These are phyloP conservation scores for Coelopa frigida DNA, from an alignment of 1,140 invertebrate genomes.

Conservation along the genomic window DNA sequence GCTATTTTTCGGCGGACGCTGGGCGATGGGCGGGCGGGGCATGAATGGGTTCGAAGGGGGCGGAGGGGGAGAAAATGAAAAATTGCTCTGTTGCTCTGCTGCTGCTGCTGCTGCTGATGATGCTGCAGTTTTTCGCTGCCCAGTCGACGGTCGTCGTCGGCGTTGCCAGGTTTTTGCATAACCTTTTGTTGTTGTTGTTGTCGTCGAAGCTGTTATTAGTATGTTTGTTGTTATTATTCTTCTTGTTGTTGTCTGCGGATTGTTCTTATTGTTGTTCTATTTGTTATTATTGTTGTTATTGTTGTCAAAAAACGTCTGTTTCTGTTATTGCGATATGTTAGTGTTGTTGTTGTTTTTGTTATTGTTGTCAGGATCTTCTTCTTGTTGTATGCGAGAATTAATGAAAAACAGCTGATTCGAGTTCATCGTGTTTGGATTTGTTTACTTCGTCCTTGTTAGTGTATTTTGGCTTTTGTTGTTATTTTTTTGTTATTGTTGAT, in stretches of 20 bases:
- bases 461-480: neutral
- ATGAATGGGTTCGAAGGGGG: no score
- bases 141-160: no score
- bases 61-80: slow-evolving; percentile 43
- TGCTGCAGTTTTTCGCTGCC: slow-evolving; percentile 22
- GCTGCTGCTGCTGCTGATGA: slow-evolving; percentile 25
- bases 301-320: neutral
- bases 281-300: slow-evolving; percentile 1
- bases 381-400: slow-evolving; percentile 5
- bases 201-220: slow-evolving; percentile 31
- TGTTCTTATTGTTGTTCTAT: neutral
- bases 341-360: neutral
- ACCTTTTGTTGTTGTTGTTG: no score
- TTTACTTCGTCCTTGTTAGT: no score
- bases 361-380: neutral
- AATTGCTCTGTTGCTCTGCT: slow-evolving; percentile 35
- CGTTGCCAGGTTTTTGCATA: no score
- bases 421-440: no score
- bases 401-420: slow-evolving; percentile 14
- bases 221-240: slow-evolving; percentile 10
- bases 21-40: neutral
- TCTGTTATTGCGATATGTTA: neutral
- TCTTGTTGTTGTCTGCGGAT: slow-evolving; percentile 3
- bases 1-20: slow-evolving; percentile 19
- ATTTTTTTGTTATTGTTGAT: neutral